Base-by-base conservation (phyloP, 2,888 invertebrate genomes). In the Meteorus cinctellus region DNA sequence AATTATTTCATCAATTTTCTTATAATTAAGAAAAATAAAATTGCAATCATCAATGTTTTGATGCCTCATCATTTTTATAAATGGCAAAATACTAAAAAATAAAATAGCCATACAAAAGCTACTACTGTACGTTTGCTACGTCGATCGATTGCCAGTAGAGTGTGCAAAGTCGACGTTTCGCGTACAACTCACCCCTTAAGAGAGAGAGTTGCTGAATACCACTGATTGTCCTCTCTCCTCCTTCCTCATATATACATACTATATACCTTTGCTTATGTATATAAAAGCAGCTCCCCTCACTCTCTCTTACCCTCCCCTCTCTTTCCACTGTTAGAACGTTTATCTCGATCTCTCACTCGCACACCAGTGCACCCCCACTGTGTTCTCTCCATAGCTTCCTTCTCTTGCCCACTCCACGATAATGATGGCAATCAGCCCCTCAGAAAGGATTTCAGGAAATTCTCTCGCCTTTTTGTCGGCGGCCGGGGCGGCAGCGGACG, bases 361-460 rank as follows among this genome's bases (percentile, higher is more conserved):
- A 78, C 80, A 63, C 69, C 51, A 60, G 65, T 51, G 70, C 55
- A 36, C 48, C 31, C 59, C 31, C 51, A 62, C 41, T 41, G 41
- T 41, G 36, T 75, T 63, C 51, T 55, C 48, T 68, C 24, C 67
- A 45, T 29, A 41, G 51, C n/a, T 67, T 59, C 55, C 66, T 63
- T 60, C 62, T 66, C 76, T 70, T 75, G 60, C 69, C 80, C 75
- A 76, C 89, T 89, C 89, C 86, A 88, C 86, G 87, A 87, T 89
- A 89, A 89, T 89, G 89, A 89, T 88, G 89, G 89, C 89, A 89
- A 89, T 89, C 89, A 89, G 88, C 85, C 86, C 88, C 87, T 88
- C 86, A 88, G 87, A 89, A 89, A 89, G 88, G 89, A 89, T 89
- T 89, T 88, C 89, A 89, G 89, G 89, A 89, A 89, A 89, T 89